Base-by-base conservation (phyloP, 2,113 vertebrate genomes). In the Origma solitaria region DNA sequence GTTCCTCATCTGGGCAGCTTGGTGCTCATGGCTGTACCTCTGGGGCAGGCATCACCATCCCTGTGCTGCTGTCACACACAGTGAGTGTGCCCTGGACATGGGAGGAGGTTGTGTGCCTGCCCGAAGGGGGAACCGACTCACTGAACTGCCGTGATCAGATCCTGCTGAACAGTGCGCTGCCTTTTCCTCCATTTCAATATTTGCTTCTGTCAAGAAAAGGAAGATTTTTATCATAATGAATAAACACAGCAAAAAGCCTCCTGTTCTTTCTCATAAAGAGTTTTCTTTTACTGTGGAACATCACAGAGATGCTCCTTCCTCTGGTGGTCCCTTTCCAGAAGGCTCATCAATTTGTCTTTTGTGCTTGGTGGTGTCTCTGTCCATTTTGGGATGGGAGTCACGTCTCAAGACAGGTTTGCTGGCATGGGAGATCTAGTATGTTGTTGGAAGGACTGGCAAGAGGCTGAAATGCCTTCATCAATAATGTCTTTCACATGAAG, bases 281-380 rank as follows among this genome's bases (percentile, higher is more conserved):
- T 83, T 88, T 94, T 85, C 54, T 95, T 95, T 90, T 40, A 24
- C 79, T 61, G 66, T 50, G 42, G 77, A 85, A 73, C 91, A 94
- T 76, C 86, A 77, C 57, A 82, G 89, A 88, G 60, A 82, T 0
- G 19, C 31, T 96, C 37, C 90, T 97, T 97, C 96, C 91, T 96
- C 90, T 2, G 2, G n/a, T 95, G 88, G 85, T 90, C 66, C 71
- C 79, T 88, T 83, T 96, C 90, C 93, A 92, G 90, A 93, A 90
- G 76, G 75, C 92, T 95, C 88, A 94, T 96, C 88, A 96, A 96
- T 96, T 95, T 96, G 76, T 80, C 93, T 92, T 95, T 96, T 96
- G 95, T 97, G 49, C 17, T 88, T 81, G 35, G 64, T 88, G 80
- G 68, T 60, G 37, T 71, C 93, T 90, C 82, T 84, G 72, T 85